Percentiles rank a stretch among this genome's conserved stretches.
phyloP scores from a whole-genome alignment of 53 echinoderm and acorn worm species.

The Paracentrotus lividus region DNA sequence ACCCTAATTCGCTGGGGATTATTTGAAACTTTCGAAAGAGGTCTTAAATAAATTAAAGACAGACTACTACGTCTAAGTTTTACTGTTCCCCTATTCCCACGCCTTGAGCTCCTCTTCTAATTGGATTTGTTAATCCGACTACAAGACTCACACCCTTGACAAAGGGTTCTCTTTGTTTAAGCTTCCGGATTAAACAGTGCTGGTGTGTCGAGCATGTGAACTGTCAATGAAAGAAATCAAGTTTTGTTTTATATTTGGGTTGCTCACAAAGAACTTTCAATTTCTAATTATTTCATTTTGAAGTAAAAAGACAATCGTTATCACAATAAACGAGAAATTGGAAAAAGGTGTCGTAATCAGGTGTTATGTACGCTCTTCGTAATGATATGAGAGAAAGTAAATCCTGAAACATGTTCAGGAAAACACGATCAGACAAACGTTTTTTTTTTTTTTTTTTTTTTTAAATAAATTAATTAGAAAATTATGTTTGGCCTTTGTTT shows the following conservation, averaged over 20 bases:
- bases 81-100: background rate
- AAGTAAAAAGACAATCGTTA: no score
- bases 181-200: background rate
- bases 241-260: background rate
- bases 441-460: no score
- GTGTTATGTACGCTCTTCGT: no score
- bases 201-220: background rate
- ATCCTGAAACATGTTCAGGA: no score
- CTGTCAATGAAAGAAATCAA: background rate
- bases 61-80: slow-evolving; percentile 1
- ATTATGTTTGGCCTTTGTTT: no score
- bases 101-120: background rate
- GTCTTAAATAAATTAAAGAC: background rate
- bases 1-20: background rate
- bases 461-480: no score
- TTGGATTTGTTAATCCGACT: slow-evolving; percentile 21
- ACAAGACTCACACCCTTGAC: background rate
- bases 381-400: no score
- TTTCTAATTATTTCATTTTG: background rate
- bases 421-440: no score
- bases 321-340: no score
- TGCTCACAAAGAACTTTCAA: background rate
- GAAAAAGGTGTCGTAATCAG: no score
- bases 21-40: background rate
- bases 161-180: background rate